Conservation (phyloP, 2,888 invertebrate genomes). For the Myathropa florea region DNA sequence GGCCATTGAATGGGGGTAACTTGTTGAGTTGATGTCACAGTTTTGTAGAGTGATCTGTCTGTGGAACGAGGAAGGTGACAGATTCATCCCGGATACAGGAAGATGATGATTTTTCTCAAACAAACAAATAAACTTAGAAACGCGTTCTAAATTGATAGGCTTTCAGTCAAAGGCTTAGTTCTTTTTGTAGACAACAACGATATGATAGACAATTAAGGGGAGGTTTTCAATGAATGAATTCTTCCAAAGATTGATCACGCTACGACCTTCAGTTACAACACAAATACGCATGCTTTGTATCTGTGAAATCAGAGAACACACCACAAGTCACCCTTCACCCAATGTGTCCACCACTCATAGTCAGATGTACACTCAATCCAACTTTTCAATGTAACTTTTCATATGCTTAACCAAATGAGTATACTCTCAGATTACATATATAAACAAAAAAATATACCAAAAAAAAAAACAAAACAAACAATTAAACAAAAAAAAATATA, state of each 20-base stretch:
- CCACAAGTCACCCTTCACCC: background rate
- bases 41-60: background rate
- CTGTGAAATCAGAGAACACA: too few species aligned
- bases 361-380: background rate
- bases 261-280: too few species aligned
- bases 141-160: too few species aligned
- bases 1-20: background rate
- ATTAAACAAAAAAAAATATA: background rate
- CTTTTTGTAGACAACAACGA: too few species aligned
- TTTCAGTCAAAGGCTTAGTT: too few species aligned
- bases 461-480: background rate
- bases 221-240: too few species aligned
- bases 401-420: constrained; percentile 45
- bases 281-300: too few species aligned
- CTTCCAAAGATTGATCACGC: too few species aligned
- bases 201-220: too few species aligned
- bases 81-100: too few species aligned
- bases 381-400: constrained; percentile 31
- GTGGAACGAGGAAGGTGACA: background rate
- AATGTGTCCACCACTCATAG: background rate
- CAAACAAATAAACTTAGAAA: too few species aligned
- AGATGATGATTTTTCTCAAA: too few species aligned
- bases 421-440: constrained; percentile 28
- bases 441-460: constrained; percentile 3
- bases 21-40: background rate